Base-by-base conservation (phyloP, 2,888 invertebrate genomes). In the Epirrhoe tristata region DNA sequence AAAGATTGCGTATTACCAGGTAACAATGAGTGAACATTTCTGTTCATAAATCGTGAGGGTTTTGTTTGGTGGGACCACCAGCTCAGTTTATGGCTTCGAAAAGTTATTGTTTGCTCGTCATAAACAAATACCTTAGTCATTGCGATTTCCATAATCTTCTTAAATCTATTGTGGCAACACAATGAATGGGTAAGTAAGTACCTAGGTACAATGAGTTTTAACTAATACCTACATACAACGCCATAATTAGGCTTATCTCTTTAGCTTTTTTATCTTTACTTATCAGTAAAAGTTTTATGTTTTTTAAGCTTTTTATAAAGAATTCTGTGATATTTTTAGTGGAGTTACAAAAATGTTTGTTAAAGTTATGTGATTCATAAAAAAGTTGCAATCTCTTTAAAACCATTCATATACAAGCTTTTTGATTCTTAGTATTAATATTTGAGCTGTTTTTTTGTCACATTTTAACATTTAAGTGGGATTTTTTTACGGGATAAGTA, bases 1-100 rank as follows among this genome's bases (percentile, higher is more conserved):
- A 16, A 52, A 58, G 58, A 63, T 76, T 78, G 71, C 81, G 80
- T 69, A 55, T 39, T 58, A 46, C 55, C 78, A 78, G 80, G 77
- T 77, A 81, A 63, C 75, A 68, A 66, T 65, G 61, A 63, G 59
- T 51, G 62, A 58, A 56, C 65, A 43, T 72, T 73, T 73, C 16
- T 56, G 36, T 58, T 54, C 34, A 50, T 58, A 57, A 58, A 54
- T 51, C 31, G 31, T 50, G 46, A 60, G 48, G 31, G 24, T 62
- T 63, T 46, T 53, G 43, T 63, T 59, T 61, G 48, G 14, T 6
- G 1, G 34, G 74, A 73, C 72, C 75, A 74, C 74, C 75, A 24
- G 24, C 69, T 53, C 39, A 62, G 75, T 72, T 75, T 74, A 72
- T 69, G 65, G 50, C 54, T 59, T 56, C 17, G 5, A 63, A 68